Conservation (phyloP, 2,113 vertebrate species). For the Chroicocephalus ridibundus region DNA sequence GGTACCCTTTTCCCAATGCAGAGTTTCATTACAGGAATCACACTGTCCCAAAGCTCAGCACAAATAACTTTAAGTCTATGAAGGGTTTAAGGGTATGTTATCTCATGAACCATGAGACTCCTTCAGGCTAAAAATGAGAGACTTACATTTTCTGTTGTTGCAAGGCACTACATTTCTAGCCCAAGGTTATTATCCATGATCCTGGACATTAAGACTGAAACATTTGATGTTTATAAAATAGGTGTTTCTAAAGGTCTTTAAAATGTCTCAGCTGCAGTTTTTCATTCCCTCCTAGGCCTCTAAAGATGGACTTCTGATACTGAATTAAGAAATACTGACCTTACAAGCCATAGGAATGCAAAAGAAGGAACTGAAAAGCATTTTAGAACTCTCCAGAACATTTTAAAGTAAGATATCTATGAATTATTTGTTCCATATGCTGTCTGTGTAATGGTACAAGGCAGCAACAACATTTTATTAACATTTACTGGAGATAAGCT, state of each 20-base stretch:
- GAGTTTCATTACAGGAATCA: not conserved
- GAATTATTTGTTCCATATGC: not conserved
- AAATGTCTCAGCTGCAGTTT: not conserved
- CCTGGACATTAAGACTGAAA: not conserved
- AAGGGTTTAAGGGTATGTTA: not conserved
- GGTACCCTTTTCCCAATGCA: not conserved
- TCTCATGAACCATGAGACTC: conserved; percentile 8
- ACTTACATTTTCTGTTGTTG: not conserved
- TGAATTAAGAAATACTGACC: not conserved
- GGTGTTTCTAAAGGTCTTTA: not conserved
- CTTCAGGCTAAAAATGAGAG: not conserved
- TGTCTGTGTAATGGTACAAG: not conserved
- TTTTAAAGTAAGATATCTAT: not conserved
- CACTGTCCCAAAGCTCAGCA: not conserved
- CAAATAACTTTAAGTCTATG: not conserved
- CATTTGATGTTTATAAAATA: conserved; percentile 6
- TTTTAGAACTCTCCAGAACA: not conserved
- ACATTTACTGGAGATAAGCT: not conserved
- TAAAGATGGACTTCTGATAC: not conserved
- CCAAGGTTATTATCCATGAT: not conserved
- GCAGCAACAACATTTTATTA: not conserved
- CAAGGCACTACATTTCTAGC: not conserved
- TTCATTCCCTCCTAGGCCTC: not conserved
- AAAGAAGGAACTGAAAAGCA: not conserved
- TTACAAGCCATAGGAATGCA: not conserved